Evolutionary conservation across 2,113 vertebrate genomes (phyloP).

Genomic region (Muscicapa adusta): DNA sequence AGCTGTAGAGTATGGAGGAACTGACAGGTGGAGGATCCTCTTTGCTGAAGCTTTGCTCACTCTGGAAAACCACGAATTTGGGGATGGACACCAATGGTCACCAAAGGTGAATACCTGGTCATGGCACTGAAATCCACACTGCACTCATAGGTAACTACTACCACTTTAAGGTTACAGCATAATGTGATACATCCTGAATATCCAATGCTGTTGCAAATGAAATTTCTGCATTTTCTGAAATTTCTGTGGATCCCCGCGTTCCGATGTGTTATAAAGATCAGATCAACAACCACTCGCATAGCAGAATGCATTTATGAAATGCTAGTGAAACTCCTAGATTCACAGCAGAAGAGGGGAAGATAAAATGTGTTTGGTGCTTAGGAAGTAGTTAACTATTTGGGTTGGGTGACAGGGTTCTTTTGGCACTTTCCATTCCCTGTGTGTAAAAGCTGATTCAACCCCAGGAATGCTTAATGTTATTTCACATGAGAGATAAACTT

Average conservation of each 20-base stretch:
- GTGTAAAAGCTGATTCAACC: background rate
- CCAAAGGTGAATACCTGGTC: background rate
- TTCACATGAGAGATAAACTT: background rate
- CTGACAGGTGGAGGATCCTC: background rate
- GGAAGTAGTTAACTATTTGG: background rate
- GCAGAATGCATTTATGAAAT: background rate
- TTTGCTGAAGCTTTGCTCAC: background rate
- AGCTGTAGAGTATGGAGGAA: background rate
- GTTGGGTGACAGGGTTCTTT: background rate
- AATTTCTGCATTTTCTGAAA: background rate
- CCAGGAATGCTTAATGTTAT: background rate
- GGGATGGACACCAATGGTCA: background rate
- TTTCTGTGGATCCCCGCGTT: background rate
- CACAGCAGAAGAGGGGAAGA: background rate
- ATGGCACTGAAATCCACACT: background rate
- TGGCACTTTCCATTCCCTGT: background rate
- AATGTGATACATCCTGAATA: accelerated
- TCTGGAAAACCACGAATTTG: background rate
- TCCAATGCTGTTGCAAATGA: background rate
- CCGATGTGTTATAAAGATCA: background rate
- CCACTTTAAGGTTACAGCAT: background rate
- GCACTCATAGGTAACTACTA: background rate
- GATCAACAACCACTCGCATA: accelerated
- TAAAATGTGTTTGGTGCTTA: background rate
- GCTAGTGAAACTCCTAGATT: background rate